Percentiles rank a stretch among this genome's conserved stretches.
Conservation (phyloP, 2,113 vertebrate species). For the Dunckerocampus dactyliophorus region DNA sequence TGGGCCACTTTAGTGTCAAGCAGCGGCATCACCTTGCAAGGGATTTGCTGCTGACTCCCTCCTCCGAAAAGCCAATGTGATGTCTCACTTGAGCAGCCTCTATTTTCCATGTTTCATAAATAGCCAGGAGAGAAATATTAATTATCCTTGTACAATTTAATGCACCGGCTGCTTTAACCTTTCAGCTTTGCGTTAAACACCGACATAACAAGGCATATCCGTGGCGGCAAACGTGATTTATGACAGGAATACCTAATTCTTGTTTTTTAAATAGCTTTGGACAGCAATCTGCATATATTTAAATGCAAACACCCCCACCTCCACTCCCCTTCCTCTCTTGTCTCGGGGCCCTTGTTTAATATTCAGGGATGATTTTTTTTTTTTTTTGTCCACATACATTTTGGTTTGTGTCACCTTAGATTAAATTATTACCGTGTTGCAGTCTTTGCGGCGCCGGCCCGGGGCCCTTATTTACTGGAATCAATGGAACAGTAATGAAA, state of each 20-base stretch:
- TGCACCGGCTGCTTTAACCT: slow-evolving; percentile 98
- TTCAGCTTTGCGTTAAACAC: slow-evolving; percentile 98
- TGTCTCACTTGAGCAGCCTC: slow-evolving; percentile 90
- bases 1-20: slow-evolving; percentile 18
- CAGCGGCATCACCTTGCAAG: no score
- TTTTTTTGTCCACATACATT: slow-evolving; percentile 99
- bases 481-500: slow-evolving; percentile 99
- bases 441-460: slow-evolving; percentile 88
- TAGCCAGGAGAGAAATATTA: slow-evolving; percentile 99
- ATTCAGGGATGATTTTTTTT: slow-evolving; percentile 96
- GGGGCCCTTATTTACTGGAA: slow-evolving; percentile 99
- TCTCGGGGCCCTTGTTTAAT: slow-evolving; percentile 98
- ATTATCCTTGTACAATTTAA: slow-evolving; percentile 99
- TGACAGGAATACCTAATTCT: slow-evolving; percentile 99
- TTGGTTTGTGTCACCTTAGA: slow-evolving; percentile 99
- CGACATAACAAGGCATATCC: slow-evolving; percentile 98
- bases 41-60: no score
- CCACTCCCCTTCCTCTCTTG: slow-evolving; percentile 66
- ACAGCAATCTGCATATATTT: slow-evolving; percentile 99
- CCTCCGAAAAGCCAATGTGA: slow-evolving; percentile 75
- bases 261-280: slow-evolving; percentile 99
- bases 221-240: slow-evolving; percentile 98
- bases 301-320: slow-evolving; percentile 80
- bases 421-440: slow-evolving; percentile 99
- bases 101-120: slow-evolving; percentile 99